Evolutionary conservation across 2,888 invertebrate genomes (phyloP), one percentile per base, ranked within the genome.

Genomic region (Timema podura): DNA sequence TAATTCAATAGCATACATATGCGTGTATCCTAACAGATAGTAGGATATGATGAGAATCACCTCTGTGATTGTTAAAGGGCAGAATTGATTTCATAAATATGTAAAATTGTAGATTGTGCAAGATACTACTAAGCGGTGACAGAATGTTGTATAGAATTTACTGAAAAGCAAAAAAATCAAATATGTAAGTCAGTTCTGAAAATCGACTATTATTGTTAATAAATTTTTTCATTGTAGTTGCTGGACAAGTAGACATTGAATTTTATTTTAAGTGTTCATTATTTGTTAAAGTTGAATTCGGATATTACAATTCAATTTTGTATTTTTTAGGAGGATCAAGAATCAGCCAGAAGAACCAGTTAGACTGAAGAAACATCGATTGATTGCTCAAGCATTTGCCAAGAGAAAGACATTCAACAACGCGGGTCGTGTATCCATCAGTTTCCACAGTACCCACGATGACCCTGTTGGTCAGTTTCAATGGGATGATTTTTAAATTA

Each of bases 321-420:
- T 72, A 75, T 64, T 65, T 79, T 81, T 3, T 79, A 92, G 91
- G 81, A 90, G 90, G 79, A 90, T 89, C 79, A 91, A 90, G 15
- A 68, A 65, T 16, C 65, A 70, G n/a, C 30, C 15, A 48, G 85
- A 87, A 71, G 87, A 88, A 75, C 91, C 91, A 0, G 88, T 91
- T 71, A 89, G 88, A 77, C 78, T 89, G 67, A 90, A 91, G 79
- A 95, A 95, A 78, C 95, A 96, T 81, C 92, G 93, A 82, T 88
- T 96, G 65, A 96, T 97, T 70, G 93, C 95, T 30, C 91, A 93
- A 80, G 95, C 94, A 0, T 97, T 92, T 85, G 91, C 92, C 0
- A 92, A 94, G 70, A 87, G 95, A 59, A 91, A 92, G 76, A 91
- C 93, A 77, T 89, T 95, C 77, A 90, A 92, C 75, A 90, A 80